Base-by-base conservation (phyloP, 2,113 vertebrate genomes). In the Elachura formosa region DNA sequence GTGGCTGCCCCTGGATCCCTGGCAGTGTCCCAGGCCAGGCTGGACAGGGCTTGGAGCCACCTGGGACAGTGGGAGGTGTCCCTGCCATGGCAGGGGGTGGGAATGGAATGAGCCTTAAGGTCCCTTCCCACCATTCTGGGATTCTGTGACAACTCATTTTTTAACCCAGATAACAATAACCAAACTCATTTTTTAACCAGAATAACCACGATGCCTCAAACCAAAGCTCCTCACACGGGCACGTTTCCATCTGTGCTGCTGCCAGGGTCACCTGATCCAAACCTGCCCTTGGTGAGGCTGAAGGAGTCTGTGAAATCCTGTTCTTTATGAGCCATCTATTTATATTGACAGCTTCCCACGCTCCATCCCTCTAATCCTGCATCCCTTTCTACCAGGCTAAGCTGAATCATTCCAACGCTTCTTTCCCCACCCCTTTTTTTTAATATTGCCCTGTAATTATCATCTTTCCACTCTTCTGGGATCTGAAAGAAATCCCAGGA, bases 21-120 rank as follows among this genome's bases (percentile, higher is more conserved):
- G 77, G 45, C 0, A 46, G 29, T 75, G 71, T 1, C 31, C 78
- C 11, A 54, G 46, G 46, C 17, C 54, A 26, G 61, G 45, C 0
- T 59, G 68, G 74, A 78, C 0, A 0, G 24, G 16, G 56, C 20
- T 79, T 31, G 41, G 54, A 74, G 29, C n/a, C 2, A 0, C 21
- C 18, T 76, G 62, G 31, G 18, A 1, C 0, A 1, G 22, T 3
- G 71, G 8, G 0, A 62, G 21, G 2, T 76, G 62, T 36, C 17
- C 24, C 40, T 82, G 46, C 5, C 61, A 15, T 2, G 10, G 10
- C 26, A 54, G 61, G 12, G 23, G 51, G 2, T 28, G 31, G 25
- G 6, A 16, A 41, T 5, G 9, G 19, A 21, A 61, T 54, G 18
- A 26, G 1, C 3, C 2, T 34, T 13, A 23, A 48, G 22, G 7